These are phyloP conservation scores for Alloscopus bannaensis DNA, from an alignment of 2,888 invertebrate species.

Conservation along the genomic window DNA sequence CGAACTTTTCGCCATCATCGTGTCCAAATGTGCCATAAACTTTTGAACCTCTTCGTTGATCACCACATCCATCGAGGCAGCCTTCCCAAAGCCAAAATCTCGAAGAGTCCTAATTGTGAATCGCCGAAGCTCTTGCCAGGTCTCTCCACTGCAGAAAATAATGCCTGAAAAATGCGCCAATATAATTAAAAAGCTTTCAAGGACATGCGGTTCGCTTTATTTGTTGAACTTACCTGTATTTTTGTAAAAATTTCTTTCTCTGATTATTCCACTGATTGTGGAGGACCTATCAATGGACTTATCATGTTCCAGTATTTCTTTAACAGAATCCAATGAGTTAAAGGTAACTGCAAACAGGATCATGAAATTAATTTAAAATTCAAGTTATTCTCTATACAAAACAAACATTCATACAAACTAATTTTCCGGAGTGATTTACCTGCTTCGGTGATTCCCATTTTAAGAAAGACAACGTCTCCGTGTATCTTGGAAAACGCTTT, in stretches of 20 bases:
- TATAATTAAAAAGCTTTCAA: too few species aligned
- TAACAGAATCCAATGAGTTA: constrained; percentile 9
- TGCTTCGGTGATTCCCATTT: constrained; percentile 6
- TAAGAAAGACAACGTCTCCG: constrained; percentile 38
- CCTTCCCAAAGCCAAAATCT: constrained; percentile 53
- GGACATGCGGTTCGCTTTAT: too few species aligned
- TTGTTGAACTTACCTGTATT: too few species aligned
- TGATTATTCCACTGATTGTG: background rate
- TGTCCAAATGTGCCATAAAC: background rate
- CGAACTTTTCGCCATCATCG: background rate
- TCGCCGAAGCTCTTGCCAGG: constrained; percentile 1
- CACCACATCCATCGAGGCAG: constrained; percentile 36
- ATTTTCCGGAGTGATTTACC: too few species aligned
- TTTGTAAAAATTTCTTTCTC: too few species aligned
- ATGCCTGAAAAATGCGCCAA: too few species aligned
- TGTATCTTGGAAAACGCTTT: constrained; percentile 11
- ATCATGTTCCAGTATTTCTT: constrained; percentile 26
- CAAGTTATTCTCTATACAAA: too few species aligned
- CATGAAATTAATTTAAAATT: too few species aligned
- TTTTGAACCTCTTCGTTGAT: constrained; percentile 43
- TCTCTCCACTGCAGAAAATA: background rate
- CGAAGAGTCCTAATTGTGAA: constrained; percentile 42
- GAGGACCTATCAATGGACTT: background rate
- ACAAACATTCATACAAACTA: too few species aligned
- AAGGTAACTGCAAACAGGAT: constrained; percentile 27